These are phyloP conservation scores for Cremastinae sp. DNA, from an alignment of 2,888 invertebrate genomes.

Conservation along the genomic window DNA sequence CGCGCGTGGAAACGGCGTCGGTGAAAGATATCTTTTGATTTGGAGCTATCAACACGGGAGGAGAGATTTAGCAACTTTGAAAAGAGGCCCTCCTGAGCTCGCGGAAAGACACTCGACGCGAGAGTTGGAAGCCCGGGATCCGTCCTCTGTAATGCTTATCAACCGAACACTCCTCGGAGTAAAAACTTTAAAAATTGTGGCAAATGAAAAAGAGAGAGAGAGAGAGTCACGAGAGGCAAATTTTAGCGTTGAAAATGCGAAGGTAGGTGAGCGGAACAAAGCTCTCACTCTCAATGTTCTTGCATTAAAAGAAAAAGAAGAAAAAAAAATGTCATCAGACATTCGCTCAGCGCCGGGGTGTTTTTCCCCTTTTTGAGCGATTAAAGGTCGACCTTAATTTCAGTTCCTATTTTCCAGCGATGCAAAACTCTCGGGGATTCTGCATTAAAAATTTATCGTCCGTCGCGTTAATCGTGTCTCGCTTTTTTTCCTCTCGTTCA, in stretches of 20 bases:
- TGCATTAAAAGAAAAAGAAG: too few species aligned
- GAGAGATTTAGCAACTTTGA: slow-evolving; percentile 19
- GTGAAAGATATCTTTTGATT: slow-evolving; percentile 5
- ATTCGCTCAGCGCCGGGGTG: too few species aligned
- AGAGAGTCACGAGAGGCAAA: slow-evolving; percentile 36
- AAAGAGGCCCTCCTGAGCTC: slow-evolving; percentile 21
- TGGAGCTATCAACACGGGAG: slow-evolving; percentile 20
- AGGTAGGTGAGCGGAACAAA: slow-evolving; percentile 41
- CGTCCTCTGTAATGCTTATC: too few species aligned
- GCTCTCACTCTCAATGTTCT: too few species aligned
- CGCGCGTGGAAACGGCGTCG: too few species aligned
- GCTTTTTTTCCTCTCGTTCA: too few species aligned
- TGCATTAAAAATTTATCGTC: too few species aligned
- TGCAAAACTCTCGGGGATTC: too few species aligned
- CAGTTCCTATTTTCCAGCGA: slow-evolving; percentile 53
- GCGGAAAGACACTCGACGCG: slow-evolving; percentile 44
- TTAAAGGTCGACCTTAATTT: slow-evolving; percentile 43
- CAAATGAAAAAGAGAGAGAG: slow-evolving; percentile 15
- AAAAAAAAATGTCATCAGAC: too few species aligned
- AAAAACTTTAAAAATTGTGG: slow-evolving; percentile 46
- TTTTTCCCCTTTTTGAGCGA: slow-evolving; percentile 31
- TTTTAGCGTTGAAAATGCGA: slow-evolving; percentile 41
- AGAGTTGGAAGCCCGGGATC: slow-evolving; percentile 15
- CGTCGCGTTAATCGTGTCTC: too few species aligned
- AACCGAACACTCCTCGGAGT: slow-evolving; percentile 19